A percentile compares a stretch with the other conserved stretches of the same genome.
Evolutionary conservation across 2,113 vertebrate genomes (phyloP).

Genomic region (Geococcyx californianus): DNA sequence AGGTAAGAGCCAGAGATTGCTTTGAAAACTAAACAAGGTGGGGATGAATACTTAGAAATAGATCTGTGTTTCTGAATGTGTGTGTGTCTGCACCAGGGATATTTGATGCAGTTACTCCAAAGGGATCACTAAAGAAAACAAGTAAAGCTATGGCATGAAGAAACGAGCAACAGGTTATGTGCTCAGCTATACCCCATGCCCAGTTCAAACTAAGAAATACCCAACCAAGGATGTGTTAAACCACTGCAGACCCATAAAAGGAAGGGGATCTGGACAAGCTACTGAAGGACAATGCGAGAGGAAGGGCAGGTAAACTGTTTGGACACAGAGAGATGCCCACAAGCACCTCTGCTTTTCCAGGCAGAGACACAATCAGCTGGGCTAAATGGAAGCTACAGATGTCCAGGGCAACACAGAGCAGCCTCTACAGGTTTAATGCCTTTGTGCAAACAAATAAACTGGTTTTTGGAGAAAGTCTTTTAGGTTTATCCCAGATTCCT

Average conservation of each 20-base stretch:
- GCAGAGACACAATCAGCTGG: background rate
- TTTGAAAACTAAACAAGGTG: background rate
- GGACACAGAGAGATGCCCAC: background rate
- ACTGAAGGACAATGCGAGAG: background rate
- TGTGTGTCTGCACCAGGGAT: background rate
- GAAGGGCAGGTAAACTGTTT: background rate
- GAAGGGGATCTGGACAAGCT: background rate
- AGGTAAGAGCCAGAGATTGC: constrained; percentile 61
- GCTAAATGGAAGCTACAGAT: background rate
- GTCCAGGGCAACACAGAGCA: background rate
- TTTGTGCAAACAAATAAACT: background rate
- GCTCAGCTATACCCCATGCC: background rate
- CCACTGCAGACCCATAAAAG: background rate
- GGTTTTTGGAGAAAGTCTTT: background rate
- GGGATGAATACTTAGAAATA: background rate
- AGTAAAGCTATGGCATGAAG: background rate
- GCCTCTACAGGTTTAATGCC: background rate
- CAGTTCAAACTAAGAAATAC: background rate
- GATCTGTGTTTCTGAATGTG: background rate
- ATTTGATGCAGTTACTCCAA: background rate
- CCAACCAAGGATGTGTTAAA: background rate
- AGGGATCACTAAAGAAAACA: background rate
- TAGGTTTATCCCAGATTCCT: background rate
- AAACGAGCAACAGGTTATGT: background rate
- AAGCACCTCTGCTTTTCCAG: background rate